A percentile compares a stretch with the other conserved stretches of the same genome.
Conservation (phyloP, 2,797 vertebrate species). For the Capromys pilorides region DNA sequence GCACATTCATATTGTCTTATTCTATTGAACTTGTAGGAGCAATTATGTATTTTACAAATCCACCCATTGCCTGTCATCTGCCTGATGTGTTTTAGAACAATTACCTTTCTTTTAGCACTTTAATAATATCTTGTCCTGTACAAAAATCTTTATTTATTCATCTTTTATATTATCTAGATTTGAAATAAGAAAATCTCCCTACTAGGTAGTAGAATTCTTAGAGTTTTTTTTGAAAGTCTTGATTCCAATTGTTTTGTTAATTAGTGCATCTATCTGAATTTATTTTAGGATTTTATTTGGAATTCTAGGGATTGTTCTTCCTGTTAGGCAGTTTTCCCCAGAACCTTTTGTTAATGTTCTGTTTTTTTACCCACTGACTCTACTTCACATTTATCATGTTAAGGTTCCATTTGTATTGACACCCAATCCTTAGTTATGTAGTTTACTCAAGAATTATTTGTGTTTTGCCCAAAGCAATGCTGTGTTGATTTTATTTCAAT, state of each 20-base stretch:
- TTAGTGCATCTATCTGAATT: constrained; percentile 4
- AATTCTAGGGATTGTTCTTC: background rate
- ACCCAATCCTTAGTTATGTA: background rate
- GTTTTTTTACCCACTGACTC: background rate
- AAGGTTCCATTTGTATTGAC: background rate
- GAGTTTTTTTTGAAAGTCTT: background rate
- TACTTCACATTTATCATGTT: background rate
- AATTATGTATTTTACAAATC: constrained; percentile 6
- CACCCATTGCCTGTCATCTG: background rate
- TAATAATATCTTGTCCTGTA: background rate
- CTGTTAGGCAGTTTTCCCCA: background rate
- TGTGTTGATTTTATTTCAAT: constrained; percentile 23
- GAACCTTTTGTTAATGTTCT: background rate
- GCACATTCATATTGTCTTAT: background rate
- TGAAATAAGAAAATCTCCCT: background rate
- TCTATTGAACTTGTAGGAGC: background rate
- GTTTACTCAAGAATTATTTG: constrained; percentile 5
- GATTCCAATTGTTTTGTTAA: background rate
- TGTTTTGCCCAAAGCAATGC: background rate
- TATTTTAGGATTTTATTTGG: constrained; percentile 7
- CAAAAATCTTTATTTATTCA: background rate
- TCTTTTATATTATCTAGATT: background rate
- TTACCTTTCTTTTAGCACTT: constrained; percentile 27
- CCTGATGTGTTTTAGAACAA: constrained; percentile 7
- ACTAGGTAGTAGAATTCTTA: background rate